Evolutionary conservation across 2,888 invertebrate genomes (phyloP).

Genomic region (Apodemia hepburni): DNA sequence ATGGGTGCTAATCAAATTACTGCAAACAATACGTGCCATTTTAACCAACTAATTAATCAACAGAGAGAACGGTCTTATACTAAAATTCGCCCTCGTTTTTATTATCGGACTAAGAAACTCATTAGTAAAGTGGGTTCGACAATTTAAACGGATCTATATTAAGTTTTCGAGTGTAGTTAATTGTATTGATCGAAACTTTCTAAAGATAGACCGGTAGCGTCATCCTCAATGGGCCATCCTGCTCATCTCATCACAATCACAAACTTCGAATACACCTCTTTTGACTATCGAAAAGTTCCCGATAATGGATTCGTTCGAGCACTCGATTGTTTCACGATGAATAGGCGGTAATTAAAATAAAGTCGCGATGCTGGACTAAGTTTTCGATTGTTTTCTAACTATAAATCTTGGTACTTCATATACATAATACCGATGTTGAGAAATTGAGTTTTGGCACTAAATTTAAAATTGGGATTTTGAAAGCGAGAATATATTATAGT

Average conservation of each 20-base stretch:
- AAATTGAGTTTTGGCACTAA: slow-evolving; percentile 63
- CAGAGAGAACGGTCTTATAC: not conserved
- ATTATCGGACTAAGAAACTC: slow-evolving; percentile 12
- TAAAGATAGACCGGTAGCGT: slow-evolving; percentile 32
- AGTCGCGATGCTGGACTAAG: slow-evolving; percentile 72
- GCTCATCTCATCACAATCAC: slow-evolving; percentile 56
- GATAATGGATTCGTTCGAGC: slow-evolving; percentile 76
- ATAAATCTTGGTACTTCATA: slow-evolving; percentile 52
- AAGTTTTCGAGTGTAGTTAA: slow-evolving; percentile 17
- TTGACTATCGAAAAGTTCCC: slow-evolving; percentile 77
- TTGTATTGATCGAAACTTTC: slow-evolving; percentile 27
- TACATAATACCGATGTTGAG: slow-evolving; percentile 47
- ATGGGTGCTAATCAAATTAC: not conserved
- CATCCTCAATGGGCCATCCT: slow-evolving; percentile 45
- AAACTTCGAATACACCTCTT: slow-evolving; percentile 75
- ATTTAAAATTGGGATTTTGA: slow-evolving; percentile 66
- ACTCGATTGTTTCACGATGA: slow-evolving; percentile 77
- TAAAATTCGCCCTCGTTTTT: slow-evolving; percentile 7
- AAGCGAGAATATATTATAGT: slow-evolving; percentile 37
- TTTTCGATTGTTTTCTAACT: slow-evolving; percentile 30
- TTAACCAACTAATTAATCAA: slow-evolving; percentile 9
- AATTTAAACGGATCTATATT: slow-evolving; percentile 8
- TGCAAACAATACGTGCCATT: slow-evolving; percentile 1
- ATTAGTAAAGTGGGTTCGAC: slow-evolving; percentile 11
- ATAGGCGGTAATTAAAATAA: slow-evolving; percentile 81